Evolutionary conservation across 37 sponge, comb jelly and placozoan species (phyloP).

Genomic region (Cliona cf. orientalis): DNA sequence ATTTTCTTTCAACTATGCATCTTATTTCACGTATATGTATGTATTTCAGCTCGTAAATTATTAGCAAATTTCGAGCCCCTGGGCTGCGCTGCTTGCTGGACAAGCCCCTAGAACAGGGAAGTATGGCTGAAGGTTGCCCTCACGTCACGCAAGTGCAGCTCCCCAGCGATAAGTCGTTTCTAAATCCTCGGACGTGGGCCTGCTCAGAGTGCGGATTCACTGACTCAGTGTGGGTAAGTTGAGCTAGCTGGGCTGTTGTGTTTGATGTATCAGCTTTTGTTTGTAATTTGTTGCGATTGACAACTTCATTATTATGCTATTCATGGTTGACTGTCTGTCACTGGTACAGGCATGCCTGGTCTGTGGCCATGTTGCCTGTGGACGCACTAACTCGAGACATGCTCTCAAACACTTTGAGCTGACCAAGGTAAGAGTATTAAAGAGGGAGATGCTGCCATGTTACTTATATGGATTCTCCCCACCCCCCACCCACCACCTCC

Average conservation of each 20-base stretch:
- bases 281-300: background rate
- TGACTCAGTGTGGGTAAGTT: slow-evolving; percentile 66
- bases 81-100: too few relatives aligned
- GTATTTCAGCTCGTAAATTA: too few relatives aligned
- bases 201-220: slow-evolving; percentile 73
- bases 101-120: too few relatives aligned
- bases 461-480: background rate
- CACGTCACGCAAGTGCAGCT: slow-evolving; percentile 51
- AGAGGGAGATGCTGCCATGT: background rate
- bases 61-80: too few relatives aligned
- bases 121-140: slow-evolving; percentile 43
- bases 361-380: slow-evolving; percentile 73
- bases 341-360: slow-evolving; percentile 75
- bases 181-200: slow-evolving; percentile 72
- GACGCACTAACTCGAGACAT: slow-evolving; percentile 52
- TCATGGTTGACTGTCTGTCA: too few relatives aligned
- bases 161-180: slow-evolving; percentile 49
- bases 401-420: slow-evolving; percentile 62
- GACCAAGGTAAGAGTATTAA: slow-evolving; percentile 32
- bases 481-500: background rate
- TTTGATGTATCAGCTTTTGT: background rate
- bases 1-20: too few relatives aligned
- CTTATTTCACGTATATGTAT: too few relatives aligned
- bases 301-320: too few relatives aligned
- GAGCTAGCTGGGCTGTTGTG: background rate